phyloP scores from a whole-genome alignment of 2,113 vertebrate genomes.

The Progne subis region DNA sequence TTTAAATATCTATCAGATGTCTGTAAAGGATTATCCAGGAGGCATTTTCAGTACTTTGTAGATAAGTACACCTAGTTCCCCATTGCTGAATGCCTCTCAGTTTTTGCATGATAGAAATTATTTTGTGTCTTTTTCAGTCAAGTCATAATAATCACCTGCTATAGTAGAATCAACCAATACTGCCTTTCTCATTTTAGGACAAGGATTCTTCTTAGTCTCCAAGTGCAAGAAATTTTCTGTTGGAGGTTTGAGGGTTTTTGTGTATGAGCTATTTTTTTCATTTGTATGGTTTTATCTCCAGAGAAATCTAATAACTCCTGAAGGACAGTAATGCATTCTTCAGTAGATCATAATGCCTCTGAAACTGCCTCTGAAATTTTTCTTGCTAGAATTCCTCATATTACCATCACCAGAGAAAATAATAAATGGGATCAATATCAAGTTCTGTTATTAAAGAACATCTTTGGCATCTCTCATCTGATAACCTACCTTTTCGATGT shows the following conservation, averaged over 20 bases:
- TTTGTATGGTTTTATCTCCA: not conserved
- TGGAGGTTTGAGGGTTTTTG: accelerated
- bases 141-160: not conserved
- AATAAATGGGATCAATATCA: not conserved
- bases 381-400: not conserved
- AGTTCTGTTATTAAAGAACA: not conserved
- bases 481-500: not conserved
- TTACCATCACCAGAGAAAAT: not conserved
- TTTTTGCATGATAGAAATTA: not conserved
- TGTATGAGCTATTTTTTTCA: not conserved
- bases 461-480: not conserved
- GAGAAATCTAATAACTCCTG: not conserved
- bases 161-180: not conserved
- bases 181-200: not conserved
- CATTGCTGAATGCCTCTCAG: not conserved
- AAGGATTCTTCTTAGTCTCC: not conserved
- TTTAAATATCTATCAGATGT: not conserved
- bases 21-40: not conserved
- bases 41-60: not conserved
- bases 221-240: not conserved
- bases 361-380: not conserved
- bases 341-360: not conserved
- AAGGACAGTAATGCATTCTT: not conserved
- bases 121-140: not conserved
- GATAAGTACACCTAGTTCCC: not conserved